These are phyloP conservation scores for Setophaga petechia DNA, from an alignment of 2,113 vertebrate species.

Conservation along the genomic window DNA sequence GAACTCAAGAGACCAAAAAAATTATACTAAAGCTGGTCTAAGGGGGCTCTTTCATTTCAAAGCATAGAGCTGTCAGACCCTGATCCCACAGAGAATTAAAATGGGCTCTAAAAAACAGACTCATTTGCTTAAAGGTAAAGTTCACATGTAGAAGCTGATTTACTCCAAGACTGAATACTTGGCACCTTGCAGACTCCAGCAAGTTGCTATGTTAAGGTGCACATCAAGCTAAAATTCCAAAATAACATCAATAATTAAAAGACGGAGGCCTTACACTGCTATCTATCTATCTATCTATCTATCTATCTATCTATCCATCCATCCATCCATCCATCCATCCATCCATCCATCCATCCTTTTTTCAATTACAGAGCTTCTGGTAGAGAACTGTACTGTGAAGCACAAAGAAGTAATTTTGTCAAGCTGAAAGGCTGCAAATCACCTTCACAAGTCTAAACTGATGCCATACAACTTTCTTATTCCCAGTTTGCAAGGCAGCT, in stretches of 20 bases:
- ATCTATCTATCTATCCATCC: neutral
- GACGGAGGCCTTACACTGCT: neutral
- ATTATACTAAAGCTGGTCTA: neutral
- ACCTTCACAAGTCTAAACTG: neutral
- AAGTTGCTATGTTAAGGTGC: neutral
- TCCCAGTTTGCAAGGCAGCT: neutral
- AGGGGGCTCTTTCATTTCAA: neutral
- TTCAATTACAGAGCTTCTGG: neutral
- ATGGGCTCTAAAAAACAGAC: neutral
- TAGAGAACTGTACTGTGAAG: neutral
- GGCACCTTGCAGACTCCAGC: neutral
- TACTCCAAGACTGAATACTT: neutral
- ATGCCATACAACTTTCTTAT: neutral
- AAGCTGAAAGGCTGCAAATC: neutral
- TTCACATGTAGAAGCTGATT: neutral
- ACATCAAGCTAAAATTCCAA: neutral
- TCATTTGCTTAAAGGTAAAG: neutral
- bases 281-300: neutral
- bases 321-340: neutral
- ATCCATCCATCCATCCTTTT: neutral
- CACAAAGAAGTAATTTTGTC: neutral
- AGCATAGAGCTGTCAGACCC: neutral
- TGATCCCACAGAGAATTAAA: neutral
- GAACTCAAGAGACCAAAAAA: neutral
- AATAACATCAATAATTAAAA: neutral